Evolutionary conservation across 2,888 invertebrate species (phyloP).

Genomic region (Drosophila merina): DNA sequence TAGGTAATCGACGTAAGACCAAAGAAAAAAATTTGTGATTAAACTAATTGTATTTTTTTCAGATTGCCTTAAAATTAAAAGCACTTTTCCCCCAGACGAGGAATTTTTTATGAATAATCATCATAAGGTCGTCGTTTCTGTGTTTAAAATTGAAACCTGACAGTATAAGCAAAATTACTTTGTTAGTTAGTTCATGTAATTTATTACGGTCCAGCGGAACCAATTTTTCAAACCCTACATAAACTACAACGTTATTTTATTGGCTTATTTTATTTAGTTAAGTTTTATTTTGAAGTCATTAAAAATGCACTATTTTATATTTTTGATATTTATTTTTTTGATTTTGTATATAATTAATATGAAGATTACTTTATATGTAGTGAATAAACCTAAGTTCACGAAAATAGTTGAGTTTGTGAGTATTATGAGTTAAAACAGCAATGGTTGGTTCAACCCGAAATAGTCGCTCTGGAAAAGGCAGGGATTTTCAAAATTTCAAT

Average conservation of each 20-base stretch:
- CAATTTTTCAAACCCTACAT: background rate
- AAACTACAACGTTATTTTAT: background rate
- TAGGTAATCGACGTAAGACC: constrained; percentile 60
- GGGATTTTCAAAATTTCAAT: no score
- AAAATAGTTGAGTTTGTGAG: no score
- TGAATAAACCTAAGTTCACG: no score
- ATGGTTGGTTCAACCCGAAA: no score
- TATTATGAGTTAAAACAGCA: no score
- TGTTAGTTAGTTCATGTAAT: background rate
- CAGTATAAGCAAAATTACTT: background rate
- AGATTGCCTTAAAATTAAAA: constrained; percentile 57
- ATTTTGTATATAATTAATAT: background rate
- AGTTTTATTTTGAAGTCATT: background rate
- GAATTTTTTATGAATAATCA: constrained; percentile 18
- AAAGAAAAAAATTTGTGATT: background rate
- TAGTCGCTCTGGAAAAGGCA: no score
- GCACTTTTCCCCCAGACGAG: constrained; percentile 30
- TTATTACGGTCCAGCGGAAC: background rate
- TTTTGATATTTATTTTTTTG: background rate
- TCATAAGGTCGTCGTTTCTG: constrained; percentile 13
- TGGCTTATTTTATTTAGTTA: background rate
- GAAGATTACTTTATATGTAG: background rate
- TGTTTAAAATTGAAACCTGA: constrained; percentile 26
- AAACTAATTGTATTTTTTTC: background rate
- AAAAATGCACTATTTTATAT: background rate